Evolutionary conservation across 2,888 invertebrate species (phyloP), one percentile per base, ranked within the genome.

Genomic region (Temnothorax rugatulus): DNA sequence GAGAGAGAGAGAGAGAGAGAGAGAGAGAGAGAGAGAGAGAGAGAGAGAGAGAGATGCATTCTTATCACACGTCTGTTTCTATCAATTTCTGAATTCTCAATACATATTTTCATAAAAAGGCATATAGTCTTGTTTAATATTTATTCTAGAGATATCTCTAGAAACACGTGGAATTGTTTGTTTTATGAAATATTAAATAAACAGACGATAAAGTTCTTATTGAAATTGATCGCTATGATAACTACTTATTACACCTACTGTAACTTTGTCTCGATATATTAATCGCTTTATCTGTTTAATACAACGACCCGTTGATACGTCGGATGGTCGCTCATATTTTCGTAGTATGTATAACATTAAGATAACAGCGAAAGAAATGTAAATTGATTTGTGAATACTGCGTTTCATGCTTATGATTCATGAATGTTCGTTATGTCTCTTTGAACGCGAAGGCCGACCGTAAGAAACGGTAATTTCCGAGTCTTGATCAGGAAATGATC

Each of bases 301-400:
- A 75, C 75, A 75, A 75, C 21, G 75, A 47, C 15, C 64, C 63
- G 44, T 75, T 75, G 75, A 75, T 75, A 44, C 75, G 3, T 15
- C 34, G 64, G 29, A 47, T 47, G 57, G 21, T 74, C 41, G 64
- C 75, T 75, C 75, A 64, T 64, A 75, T 47, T 75, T 75, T 75
- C 75, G 76, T 66, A 66, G 76, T 76, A 76, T 66, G 76, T 66
- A 66, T 52, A 76, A 66, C 50, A 76, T 76, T 76, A 76, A 76
- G 76, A 76, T 76, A 76, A 66, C 76, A 52, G 76, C 18, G 25
- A 66, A 66, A 76, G 50, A 76, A 76, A 76, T 76, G 76, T 38
- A 76, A 76, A 76, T 76, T 76, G 76, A 76, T 76, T 76, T 76
- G 66, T 66, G 76, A 66, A 76, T 76, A 76, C 76, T 76, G 76